phyloP scores from a whole-genome alignment of 1,140 invertebrate genomes.

The Homarus americanus region DNA sequence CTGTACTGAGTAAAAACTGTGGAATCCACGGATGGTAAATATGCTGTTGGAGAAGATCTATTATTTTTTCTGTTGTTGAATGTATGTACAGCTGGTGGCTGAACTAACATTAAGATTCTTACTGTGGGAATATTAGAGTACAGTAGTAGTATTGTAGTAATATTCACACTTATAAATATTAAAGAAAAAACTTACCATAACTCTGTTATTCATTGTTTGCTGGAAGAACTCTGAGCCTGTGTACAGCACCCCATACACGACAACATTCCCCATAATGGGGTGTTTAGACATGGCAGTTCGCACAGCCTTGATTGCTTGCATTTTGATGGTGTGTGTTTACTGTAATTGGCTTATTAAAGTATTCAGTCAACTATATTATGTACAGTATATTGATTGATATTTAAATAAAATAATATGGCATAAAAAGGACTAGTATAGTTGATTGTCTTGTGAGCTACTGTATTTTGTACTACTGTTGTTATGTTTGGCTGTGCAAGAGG shows the following conservation, averaged over 20 bases:
- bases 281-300: constrained; percentile 78
- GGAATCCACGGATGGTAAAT: too few relatives aligned
- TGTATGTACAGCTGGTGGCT: neutral
- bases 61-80: too few relatives aligned
- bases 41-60: too few relatives aligned
- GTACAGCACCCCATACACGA: constrained; percentile 87
- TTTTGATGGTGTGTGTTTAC: neutral
- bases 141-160: too few relatives aligned
- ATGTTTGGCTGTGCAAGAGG: too few relatives aligned
- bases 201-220: constrained; percentile 84
- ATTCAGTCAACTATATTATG: neutral
- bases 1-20: too few relatives aligned
- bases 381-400: neutral
- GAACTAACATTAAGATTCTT: neutral
- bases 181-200: constrained; percentile 54
- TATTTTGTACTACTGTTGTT: too few relatives aligned
- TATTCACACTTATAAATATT: neutral
- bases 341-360: neutral
- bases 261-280: constrained; percentile 86
- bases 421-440: neutral
- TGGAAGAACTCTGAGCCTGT: constrained; percentile 88
- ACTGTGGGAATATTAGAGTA: too few relatives aligned
- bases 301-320: constrained; percentile 56
- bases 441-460: neutral
- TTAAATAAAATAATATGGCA: neutral